phyloP scores from a whole-genome alignment of 2,113 vertebrate genomes.

The Hipposideros armiger region DNA sequence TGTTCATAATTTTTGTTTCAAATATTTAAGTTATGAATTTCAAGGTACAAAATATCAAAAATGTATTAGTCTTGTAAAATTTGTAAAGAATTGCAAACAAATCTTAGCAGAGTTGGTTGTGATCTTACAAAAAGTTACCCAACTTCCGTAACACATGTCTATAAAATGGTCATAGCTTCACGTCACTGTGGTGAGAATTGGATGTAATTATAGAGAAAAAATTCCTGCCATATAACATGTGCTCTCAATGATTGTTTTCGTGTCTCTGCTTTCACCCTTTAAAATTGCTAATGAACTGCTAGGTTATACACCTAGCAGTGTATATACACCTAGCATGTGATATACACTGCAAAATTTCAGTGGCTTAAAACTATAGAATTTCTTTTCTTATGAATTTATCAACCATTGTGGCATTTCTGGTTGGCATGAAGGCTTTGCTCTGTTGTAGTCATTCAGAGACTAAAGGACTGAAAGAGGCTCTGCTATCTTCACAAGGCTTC shows the following conservation, averaged over 20 bases:
- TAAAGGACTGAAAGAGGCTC: background rate
- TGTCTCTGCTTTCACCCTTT: background rate
- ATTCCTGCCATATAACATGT: background rate
- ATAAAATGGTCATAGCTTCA: background rate
- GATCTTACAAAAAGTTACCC: background rate
- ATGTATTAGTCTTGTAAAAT: background rate
- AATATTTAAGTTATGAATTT: constrained; percentile 20
- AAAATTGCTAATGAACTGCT: background rate
- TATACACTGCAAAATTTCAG: too few species aligned
- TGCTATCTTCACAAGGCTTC: background rate
- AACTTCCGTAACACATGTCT: background rate
- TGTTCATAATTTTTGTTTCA: constrained; percentile 30
- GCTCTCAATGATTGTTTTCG: background rate
- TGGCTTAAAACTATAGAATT: background rate
- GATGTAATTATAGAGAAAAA: background rate
- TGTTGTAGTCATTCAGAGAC: background rate
- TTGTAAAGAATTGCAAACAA: background rate
- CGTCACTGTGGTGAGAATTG: background rate
- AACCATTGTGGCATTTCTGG: background rate
- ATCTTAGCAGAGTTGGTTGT: background rate
- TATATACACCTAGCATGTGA: too few species aligned
- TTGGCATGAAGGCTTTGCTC: background rate
- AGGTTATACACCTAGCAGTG: background rate
- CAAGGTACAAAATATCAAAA: background rate
- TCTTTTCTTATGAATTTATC: background rate